A percentile compares a stretch with the other conserved stretches of the same genome.
phyloP scores from a whole-genome alignment of 2,113 vertebrate genomes.

The Syngnathus scovelli region DNA sequence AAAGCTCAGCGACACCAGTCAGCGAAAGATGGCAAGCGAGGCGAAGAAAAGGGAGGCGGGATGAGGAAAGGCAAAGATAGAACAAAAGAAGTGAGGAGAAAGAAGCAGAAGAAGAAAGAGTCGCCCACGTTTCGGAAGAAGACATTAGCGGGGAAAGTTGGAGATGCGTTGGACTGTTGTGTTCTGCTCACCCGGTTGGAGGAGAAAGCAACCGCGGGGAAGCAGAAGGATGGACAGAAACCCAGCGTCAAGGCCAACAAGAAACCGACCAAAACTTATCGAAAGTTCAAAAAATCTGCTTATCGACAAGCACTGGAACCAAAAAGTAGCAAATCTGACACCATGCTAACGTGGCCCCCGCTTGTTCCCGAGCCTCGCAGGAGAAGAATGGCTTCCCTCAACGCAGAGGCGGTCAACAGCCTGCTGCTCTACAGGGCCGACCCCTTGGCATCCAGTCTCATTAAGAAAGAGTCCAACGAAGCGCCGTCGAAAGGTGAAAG shows the following conservation, averaged over 20 bases:
- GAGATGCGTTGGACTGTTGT: conserved; percentile 75
- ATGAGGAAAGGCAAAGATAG: conserved; percentile 30
- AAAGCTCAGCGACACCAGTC: conserved; percentile 61
- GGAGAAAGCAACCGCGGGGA: conserved; percentile 42
- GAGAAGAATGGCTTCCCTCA: conserved; percentile 92
- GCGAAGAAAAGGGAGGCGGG: conserved; percentile 33
- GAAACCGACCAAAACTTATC: conserved; percentile 48
- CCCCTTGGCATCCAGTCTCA: conserved; percentile 37
- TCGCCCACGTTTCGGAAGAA: conserved; percentile 73
- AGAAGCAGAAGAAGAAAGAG: conserved; percentile 67
- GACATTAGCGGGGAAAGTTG: conserved; percentile 44
- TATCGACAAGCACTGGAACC: conserved; percentile 52
- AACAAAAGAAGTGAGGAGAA: conserved; percentile 31
- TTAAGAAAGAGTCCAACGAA: conserved; percentile 60
- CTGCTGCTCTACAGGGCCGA: conserved; percentile 82
- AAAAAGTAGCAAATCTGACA: conserved; percentile 58
- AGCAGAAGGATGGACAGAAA: conserved; percentile 37
- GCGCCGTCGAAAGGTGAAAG: conserved; percentile 27
- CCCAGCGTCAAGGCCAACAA: conserved; percentile 38
- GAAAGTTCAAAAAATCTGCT: conserved; percentile 37
- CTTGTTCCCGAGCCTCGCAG: conserved; percentile 77
- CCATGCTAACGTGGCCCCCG: conserved; percentile 41
- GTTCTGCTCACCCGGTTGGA: conserved; percentile 88
- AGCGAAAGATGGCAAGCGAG: conserved; percentile 43
- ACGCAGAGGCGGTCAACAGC: conserved; percentile 93